Percentiles rank a stretch among this genome's conserved stretches.
These are phyloP conservation scores for Onychomys leucogaster DNA, from an alignment of 2,797 vertebrate species.

Conservation along the genomic window DNA sequence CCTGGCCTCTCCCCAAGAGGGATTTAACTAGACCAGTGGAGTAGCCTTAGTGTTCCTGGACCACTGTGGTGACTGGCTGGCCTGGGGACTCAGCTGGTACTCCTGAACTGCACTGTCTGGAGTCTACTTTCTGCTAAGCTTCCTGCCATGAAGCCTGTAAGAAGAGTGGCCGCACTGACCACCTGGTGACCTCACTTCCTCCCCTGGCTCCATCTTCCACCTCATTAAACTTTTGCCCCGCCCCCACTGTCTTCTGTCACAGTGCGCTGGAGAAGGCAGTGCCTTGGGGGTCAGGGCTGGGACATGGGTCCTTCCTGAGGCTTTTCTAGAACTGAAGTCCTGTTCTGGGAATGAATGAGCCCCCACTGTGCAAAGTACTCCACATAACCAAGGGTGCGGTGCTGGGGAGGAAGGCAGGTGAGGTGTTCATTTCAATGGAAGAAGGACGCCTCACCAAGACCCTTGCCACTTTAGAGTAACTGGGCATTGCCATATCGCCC, in stretches of 20 bases:
- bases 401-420: background rate
- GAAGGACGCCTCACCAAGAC: background rate
- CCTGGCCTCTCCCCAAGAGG: constrained; percentile 84
- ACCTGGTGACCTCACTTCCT: rapidly evolving
- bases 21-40: constrained; percentile 91
- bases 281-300: background rate
- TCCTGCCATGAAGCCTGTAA: background rate
- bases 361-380: background rate
- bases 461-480: background rate
- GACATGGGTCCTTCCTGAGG: background rate
- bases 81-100: background rate
- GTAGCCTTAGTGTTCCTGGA: constrained; percentile 90
- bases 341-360: background rate
- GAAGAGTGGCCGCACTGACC: background rate
- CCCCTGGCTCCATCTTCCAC: background rate
- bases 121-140: constrained; percentile 4
- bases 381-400: background rate
- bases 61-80: constrained; percentile 86
- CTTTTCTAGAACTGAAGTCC: background rate
- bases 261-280: too few species aligned
- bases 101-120: background rate
- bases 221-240: background rate
- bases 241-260: background rate
- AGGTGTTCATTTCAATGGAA: background rate
- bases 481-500: too few species aligned